These are phyloP conservation scores for Donacobius atricapilla DNA, from an alignment of 2,113 vertebrate species.

Conservation along the genomic window DNA sequence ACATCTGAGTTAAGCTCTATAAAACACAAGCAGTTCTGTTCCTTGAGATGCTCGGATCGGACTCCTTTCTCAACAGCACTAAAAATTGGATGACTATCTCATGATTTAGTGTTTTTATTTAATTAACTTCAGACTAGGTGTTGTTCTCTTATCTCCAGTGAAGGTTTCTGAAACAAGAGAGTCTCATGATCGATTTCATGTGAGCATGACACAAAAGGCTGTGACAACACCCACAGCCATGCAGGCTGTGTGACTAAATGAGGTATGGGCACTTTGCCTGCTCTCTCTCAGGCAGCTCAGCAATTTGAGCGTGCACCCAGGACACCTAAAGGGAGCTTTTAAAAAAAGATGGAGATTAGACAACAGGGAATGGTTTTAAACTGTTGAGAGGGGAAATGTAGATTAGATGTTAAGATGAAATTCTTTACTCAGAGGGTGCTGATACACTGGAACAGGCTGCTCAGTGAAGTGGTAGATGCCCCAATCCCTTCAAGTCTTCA, in stretches of 20 bases:
- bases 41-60: not conserved
- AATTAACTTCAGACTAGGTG: not conserved
- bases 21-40: not conserved
- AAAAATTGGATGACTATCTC: not conserved
- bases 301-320: not conserved
- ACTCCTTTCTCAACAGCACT: not conserved
- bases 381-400: not conserved
- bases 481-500: not conserved
- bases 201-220: not conserved
- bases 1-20: not conserved
- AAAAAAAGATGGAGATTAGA: not conserved
- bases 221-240: not conserved
- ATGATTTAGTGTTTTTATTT: not conserved
- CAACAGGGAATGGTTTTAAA: not conserved
- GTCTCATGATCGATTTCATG: not conserved
- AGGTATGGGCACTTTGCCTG: not conserved
- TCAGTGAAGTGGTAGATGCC: not conserved
- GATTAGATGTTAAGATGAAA: not conserved
- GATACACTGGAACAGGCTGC: not conserved
- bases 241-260: not conserved
- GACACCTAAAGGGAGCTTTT: not conserved
- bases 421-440: not conserved
- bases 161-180: not conserved
- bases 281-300: not conserved
- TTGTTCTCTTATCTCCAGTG: not conserved